phyloP scores from a whole-genome alignment of 2,113 vertebrate genomes.

The Channa argus region DNA sequence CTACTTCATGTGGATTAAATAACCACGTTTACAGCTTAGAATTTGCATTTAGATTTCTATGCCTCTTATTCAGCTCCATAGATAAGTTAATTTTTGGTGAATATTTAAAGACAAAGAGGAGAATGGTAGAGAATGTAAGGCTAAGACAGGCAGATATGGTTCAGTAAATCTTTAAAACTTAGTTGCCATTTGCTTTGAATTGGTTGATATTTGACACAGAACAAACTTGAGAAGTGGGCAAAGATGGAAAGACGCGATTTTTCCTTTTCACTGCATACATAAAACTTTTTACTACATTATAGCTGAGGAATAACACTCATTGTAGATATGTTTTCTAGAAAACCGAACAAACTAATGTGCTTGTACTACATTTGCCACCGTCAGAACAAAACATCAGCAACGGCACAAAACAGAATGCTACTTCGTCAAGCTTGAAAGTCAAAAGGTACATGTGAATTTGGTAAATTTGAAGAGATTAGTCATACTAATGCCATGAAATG shows the following conservation, averaged over 20 bases:
- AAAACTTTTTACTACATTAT: no score
- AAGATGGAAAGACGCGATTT: slow-evolving; percentile 10
- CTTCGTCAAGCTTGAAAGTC: slow-evolving; percentile 49
- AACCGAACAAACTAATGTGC: neutral
- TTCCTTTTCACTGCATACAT: no score
- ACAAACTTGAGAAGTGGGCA: slow-evolving; percentile 35
- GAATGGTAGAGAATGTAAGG: slow-evolving; percentile 21
- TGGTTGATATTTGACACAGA: slow-evolving; percentile 24
- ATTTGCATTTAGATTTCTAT: slow-evolving; percentile 28
- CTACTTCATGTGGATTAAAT: slow-evolving; percentile 21
- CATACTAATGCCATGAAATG: slow-evolving; percentile 69
- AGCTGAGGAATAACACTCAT: neutral
- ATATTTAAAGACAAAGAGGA: slow-evolving; percentile 45
- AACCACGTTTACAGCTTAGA: slow-evolving; percentile 42
- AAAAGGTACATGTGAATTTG: slow-evolving; percentile 52
- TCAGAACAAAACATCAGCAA: neutral
- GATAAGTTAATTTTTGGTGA: slow-evolving; percentile 39
- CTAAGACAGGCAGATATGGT: slow-evolving; percentile 40
- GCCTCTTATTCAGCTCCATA: slow-evolving; percentile 6
- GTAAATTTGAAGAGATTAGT: slow-evolving; percentile 69
- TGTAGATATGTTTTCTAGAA: neutral
- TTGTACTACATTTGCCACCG: neutral
- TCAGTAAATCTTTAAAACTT: slow-evolving; percentile 43
- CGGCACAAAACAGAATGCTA: slow-evolving; percentile 7
- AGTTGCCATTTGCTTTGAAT: slow-evolving; percentile 44